Evolutionary conservation across 1,140 invertebrate genomes (phyloP), one percentile per base, ranked within the genome.

Genomic region (Ganaspis sp.): DNA sequence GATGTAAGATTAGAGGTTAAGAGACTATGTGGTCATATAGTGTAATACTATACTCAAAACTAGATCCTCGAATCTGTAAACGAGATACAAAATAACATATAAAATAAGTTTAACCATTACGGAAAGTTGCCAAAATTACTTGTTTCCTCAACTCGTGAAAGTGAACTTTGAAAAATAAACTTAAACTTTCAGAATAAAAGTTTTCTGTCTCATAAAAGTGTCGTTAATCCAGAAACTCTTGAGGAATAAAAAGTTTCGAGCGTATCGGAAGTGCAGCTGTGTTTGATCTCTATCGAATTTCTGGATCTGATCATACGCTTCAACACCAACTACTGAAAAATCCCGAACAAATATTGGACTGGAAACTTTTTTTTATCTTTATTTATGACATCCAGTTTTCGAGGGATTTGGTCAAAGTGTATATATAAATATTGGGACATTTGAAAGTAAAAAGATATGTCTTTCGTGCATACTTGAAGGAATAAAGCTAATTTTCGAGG

Each of bases 201-300:
- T n/a, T n/a, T n/a, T n/a, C n/a, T n/a, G n/a, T n/a, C n/a, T 34
- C 29, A 34, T 34, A 34, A 34, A 34, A 34, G 6, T 34, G 29
- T 34, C 29, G 2, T 11, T 11, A 1, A 37, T 37, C 15, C 12
- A 9, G 40, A 37, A 38, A 70, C 23, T 12, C 21, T 2, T 54
- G 1, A 34, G 37, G 15, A 69, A 72, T 17, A 73, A 77, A 45
- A 69, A 54, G 45, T 58, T 53, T 70, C 42, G 29, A 34, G 8
- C 45, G 74, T 70, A 12, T 70, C 54, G 54, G 72, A 49, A 79
- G 70, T 82, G 83, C 89, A 90, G 89, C 87, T 90, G 89, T 90
- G 85, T 90, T 90, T 89, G 84, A 84, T 76, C 69, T 78, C 79
- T 89, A 88, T 86, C 87, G 76, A 78, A 84, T 90, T 83, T 86